A percentile compares a stretch with the other conserved stretches of the same genome.
phyloP scores from a whole-genome alignment of 64 coral and sea anemone genomes.

The Montipora foliosa region DNA sequence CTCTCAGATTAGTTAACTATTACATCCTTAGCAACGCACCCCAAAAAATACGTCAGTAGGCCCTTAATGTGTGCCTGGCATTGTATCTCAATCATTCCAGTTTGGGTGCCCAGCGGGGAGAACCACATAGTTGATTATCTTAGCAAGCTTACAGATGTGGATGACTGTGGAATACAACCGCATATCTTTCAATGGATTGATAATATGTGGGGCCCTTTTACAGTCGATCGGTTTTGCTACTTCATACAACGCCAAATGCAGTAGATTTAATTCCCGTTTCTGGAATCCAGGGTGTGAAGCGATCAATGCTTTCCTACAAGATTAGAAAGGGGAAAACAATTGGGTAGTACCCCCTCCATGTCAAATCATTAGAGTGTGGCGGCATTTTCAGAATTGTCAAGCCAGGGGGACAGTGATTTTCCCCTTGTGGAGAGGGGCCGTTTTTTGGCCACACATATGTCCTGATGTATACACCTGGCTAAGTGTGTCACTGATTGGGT shows the following conservation, averaged over 20 bases:
- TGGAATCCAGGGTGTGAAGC: constrained; percentile 49
- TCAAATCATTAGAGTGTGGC: constrained; percentile 1
- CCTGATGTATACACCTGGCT: neutral
- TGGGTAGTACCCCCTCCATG: neutral
- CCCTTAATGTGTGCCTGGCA: constrained; percentile 29
- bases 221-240: constrained; percentile 52
- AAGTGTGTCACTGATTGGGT: neutral
- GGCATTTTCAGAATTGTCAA: constrained; percentile 24
- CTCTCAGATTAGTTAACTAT: too few species aligned
- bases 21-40: too few species aligned
- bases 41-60: too few species aligned
- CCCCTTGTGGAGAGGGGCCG: neutral
- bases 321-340: constrained; percentile 1
- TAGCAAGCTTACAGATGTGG: constrained; percentile 47
- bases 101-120: constrained; percentile 53
- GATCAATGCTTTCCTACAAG: constrained; percentile 42
- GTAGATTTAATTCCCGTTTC: constrained; percentile 41
- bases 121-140: constrained; percentile 62
- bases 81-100: constrained; percentile 13
- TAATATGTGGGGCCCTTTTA: constrained; percentile 32
- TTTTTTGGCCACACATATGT: neutral
- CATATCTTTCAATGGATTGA: constrained; percentile 31
- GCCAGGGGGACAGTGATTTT: constrained; percentile 7
- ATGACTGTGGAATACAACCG: constrained; percentile 40
- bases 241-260: constrained; percentile 43